Conservation (phyloP, 2,797 vertebrate genomes). For the Agapornis canus region DNA sequence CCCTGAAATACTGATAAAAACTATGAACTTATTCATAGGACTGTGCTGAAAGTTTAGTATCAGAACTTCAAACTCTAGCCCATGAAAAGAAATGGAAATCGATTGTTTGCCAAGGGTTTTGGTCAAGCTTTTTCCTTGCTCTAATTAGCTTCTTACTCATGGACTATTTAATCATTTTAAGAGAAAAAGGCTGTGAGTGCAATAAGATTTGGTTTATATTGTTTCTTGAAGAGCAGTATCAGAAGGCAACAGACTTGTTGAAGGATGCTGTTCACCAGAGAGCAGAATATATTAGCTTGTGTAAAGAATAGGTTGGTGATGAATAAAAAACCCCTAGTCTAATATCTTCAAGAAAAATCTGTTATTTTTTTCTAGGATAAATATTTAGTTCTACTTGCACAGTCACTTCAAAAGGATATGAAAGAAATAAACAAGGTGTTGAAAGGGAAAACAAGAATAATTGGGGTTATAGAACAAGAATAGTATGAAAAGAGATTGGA, state of each 20-base stretch:
- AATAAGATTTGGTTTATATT: neutral
- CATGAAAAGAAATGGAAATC: neutral
- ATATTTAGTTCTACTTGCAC: neutral
- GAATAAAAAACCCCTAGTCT: neutral
- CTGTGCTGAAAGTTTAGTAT: neutral
- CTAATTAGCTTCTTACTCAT: neutral
- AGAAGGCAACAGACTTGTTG: neutral
- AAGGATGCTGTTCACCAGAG: neutral
- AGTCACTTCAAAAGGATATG: neutral
- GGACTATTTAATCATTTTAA: neutral
- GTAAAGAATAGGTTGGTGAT: neutral
- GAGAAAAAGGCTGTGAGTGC: neutral
- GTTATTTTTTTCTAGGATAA: neutral
- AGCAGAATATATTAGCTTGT: neutral
- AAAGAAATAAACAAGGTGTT: neutral
- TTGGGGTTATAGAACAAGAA: neutral
- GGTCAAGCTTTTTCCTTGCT: neutral
- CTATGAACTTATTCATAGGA: neutral
- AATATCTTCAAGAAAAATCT: neutral
- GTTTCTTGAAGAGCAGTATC: neutral
- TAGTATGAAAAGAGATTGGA: neutral
- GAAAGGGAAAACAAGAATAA: slow-evolving; percentile 11
- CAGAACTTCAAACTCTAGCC: neutral
- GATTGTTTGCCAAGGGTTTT: neutral
- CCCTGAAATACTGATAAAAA: neutral